Evolutionary conservation across 1,140 invertebrate genomes (phyloP).

Genomic region (Cydia strobilella): DNA sequence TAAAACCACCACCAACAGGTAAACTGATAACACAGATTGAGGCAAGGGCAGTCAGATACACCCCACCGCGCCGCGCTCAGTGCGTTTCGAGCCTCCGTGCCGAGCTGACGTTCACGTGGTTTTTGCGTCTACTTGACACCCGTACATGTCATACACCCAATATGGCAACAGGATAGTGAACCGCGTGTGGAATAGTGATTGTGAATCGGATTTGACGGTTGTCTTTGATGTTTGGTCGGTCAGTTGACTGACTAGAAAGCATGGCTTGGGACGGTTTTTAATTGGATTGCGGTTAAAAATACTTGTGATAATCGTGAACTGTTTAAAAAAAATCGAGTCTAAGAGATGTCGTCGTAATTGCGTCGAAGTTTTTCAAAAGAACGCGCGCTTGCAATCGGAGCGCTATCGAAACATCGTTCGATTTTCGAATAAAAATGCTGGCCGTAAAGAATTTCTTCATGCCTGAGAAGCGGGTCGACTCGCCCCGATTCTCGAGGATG

Average conservation of each 20-base stretch:
- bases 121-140: background rate
- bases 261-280: conserved; percentile 1
- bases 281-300: conserved; percentile 8
- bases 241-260: conserved; percentile 21
- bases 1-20: conserved; percentile 17
- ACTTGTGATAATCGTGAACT: background rate
- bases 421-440: conserved; percentile 70
- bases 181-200: conserved; percentile 12
- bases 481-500: conserved; percentile 81
- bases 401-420: background rate
- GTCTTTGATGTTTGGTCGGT: conserved; percentile 15
- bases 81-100: background rate
- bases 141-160: background rate
- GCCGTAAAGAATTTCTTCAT: conserved; percentile 85
- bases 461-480: conserved; percentile 82
- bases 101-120: background rate
- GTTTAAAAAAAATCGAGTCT: background rate
- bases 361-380: background rate
- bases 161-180: conserved; percentile 14
- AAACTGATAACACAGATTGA: conserved; percentile 20
- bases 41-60: background rate
- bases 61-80: conserved; percentile 19
- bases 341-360: background rate
- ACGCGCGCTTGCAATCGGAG: background rate
- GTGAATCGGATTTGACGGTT: background rate